phyloP scores from a whole-genome alignment of 2,797 vertebrate genomes.

The Siniperca undulata region DNA sequence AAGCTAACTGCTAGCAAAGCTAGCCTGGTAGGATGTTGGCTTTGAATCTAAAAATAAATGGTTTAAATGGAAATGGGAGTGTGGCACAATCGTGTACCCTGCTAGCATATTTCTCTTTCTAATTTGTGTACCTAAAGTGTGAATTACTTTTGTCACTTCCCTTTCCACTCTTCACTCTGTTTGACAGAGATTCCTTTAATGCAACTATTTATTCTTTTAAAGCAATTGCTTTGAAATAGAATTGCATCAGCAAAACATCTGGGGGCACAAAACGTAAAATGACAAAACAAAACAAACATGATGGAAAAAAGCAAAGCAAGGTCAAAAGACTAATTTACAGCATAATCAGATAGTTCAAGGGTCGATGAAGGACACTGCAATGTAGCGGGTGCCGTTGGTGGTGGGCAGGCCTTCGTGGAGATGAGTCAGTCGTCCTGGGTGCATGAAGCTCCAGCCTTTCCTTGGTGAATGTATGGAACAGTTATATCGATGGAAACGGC shows the following conservation, averaged over 20 bases:
- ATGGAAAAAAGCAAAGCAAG: constrained; percentile 38
- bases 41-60: constrained; percentile 16
- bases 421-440: constrained; percentile 96
- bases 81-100: neutral
- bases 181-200: constrained; percentile 77
- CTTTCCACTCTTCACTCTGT: constrained; percentile 71
- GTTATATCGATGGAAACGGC: constrained; percentile 97
- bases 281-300: constrained; percentile 43
- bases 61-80: neutral
- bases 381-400: constrained; percentile 95
- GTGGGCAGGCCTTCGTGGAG: constrained; percentile 98
- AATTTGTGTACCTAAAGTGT: constrained; percentile 36
- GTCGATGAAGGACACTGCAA: constrained; percentile 97
- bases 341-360: constrained; percentile 82
- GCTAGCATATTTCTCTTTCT: constrained; percentile 4
- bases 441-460: constrained; percentile 99
- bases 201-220: constrained; percentile 54
- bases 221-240: constrained; percentile 66
- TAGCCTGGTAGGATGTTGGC: neutral
- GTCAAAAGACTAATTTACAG: constrained; percentile 39
- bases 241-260: constrained; percentile 50
- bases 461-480: constrained; percentile 94
- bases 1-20: constrained; percentile 35
- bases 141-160: constrained; percentile 41
- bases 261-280: constrained; percentile 25